These are phyloP conservation scores for Saxidomus purpurata DNA, from an alignment of 1,140 invertebrate genomes.

Conservation along the genomic window DNA sequence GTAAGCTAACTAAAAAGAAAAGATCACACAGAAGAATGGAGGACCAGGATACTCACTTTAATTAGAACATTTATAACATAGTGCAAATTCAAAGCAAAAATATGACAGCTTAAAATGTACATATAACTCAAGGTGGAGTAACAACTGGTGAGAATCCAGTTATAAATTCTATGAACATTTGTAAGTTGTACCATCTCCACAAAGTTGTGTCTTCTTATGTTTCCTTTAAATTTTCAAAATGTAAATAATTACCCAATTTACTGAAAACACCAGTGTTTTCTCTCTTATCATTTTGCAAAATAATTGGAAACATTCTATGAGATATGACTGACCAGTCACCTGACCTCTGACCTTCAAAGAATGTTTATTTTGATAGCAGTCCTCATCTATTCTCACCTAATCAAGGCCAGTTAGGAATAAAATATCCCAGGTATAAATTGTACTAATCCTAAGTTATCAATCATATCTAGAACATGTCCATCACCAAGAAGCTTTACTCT, in stretches of 20 bases:
- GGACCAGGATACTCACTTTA: neutral
- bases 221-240: too few species aligned
- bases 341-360: neutral
- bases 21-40: neutral
- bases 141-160: too few species aligned
- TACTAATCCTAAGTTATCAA: neutral
- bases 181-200: too few species aligned
- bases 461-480: neutral
- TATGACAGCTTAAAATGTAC: too few species aligned
- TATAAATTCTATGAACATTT: too few species aligned
- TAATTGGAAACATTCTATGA: neutral
- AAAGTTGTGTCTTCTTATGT: too few species aligned
- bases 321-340: neutral
- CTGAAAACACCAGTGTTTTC: too few species aligned
- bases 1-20: neutral
- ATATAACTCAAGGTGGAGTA: too few species aligned
- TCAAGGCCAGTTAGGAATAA: constrained; percentile 31
- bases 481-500: too few species aligned
- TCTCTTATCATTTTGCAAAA: too few species aligned
- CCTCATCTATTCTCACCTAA: constrained; percentile 21
- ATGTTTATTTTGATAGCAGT: constrained; percentile 18
- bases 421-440: constrained; percentile 10
- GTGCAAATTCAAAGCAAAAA: too few species aligned
- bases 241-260: too few species aligned
- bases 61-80: neutral